phyloP scores from a whole-genome alignment of 2,113 vertebrate genomes.

The Pheucticus melanocephalus region DNA sequence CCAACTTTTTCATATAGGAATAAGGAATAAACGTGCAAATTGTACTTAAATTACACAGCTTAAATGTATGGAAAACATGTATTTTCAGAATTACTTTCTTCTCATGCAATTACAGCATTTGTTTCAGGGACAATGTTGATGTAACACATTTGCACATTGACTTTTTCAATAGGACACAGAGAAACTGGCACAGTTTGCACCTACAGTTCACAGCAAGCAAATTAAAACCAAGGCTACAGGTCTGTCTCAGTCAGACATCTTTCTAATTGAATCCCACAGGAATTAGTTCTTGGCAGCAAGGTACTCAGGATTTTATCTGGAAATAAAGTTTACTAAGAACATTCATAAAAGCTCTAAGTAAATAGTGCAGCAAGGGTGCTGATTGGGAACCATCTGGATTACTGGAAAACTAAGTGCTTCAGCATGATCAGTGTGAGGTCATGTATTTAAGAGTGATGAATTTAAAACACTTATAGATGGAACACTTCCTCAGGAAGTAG shows the following conservation, averaged over 20 bases:
- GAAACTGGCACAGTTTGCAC: neutral
- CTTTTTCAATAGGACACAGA: neutral
- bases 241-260: neutral
- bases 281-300: neutral
- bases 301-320: neutral
- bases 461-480: neutral
- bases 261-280: neutral
- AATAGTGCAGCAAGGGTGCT: neutral
- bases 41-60: neutral
- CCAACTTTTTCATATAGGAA: neutral
- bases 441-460: neutral
- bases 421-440: neutral
- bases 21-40: neutral
- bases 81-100: neutral
- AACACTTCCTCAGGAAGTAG: conserved; percentile 8
- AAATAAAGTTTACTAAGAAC: neutral
- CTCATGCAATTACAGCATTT: neutral
- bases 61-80: neutral
- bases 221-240: neutral
- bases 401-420: neutral
- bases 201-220: neutral
- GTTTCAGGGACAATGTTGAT: neutral
- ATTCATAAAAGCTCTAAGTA: neutral
- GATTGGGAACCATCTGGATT: neutral
- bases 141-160: neutral